These are phyloP conservation scores for Drosophila barbarae DNA, from an alignment of 2,888 invertebrate genomes.

Conservation along the genomic window DNA sequence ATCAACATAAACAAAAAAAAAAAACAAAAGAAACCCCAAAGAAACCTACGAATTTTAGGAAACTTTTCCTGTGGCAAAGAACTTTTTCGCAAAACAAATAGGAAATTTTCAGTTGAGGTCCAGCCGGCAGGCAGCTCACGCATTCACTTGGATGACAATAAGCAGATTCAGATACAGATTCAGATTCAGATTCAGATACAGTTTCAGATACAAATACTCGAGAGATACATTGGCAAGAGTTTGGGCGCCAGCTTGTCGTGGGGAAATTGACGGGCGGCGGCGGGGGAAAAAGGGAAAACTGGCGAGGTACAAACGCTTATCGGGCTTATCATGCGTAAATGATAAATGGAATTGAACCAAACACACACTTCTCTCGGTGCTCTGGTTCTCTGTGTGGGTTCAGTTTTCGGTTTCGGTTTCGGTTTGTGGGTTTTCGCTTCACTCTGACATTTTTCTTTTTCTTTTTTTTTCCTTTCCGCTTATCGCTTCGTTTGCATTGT, in stretches of 20 bases:
- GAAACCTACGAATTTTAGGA: background rate
- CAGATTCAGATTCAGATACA: slow-evolving; percentile 21
- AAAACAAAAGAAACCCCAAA: background rate
- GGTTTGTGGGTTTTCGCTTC: slow-evolving; percentile 23
- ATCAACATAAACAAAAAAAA: background rate
- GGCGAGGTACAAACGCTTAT: slow-evolving; percentile 51
- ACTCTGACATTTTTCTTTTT: slow-evolving; percentile 3
- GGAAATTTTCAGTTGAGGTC: slow-evolving; percentile 13
- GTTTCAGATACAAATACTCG: slow-evolving; percentile 18
- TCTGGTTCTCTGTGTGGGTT: slow-evolving; percentile 10
- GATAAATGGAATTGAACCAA: slow-evolving; percentile 64
- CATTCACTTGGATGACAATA: slow-evolving; percentile 26
- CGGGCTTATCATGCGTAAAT: slow-evolving; percentile 65
- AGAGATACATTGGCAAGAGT: slow-evolving; percentile 21
- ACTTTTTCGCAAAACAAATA: slow-evolving; percentile 22
- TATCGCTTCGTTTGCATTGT: slow-evolving; percentile 33
- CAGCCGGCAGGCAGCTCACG: slow-evolving; percentile 6
- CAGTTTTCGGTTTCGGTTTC: slow-evolving; percentile 18
- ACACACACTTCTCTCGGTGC: slow-evolving; percentile 21
- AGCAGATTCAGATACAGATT: slow-evolving; percentile 24
- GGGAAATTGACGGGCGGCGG: background rate
- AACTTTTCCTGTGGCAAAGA: slow-evolving; percentile 16
- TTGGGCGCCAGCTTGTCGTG: slow-evolving; percentile 21
- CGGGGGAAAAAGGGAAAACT: background rate
- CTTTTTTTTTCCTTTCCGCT: background rate